phyloP scores from a whole-genome alignment of 1,140 invertebrate species.

The Coelopa frigida region DNA sequence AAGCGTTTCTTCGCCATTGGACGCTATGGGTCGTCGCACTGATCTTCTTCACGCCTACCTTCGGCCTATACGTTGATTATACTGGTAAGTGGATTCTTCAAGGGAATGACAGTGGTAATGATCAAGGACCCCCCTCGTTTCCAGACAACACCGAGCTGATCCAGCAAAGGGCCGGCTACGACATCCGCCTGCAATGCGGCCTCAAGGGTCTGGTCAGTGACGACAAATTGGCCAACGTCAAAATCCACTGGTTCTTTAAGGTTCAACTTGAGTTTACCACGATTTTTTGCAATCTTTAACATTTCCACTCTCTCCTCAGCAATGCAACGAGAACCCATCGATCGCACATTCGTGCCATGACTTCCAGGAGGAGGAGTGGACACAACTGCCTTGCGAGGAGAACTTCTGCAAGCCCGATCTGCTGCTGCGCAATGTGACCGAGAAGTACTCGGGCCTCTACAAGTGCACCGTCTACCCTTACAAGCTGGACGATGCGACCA shows the following conservation, averaged over 20 bases:
- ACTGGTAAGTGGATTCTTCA: slow-evolving; percentile 5
- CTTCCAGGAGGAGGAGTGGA: slow-evolving; percentile 28
- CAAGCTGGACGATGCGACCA: slow-evolving; percentile 19
- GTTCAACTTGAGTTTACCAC: slow-evolving; percentile 10
- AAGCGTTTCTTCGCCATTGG: too few relatives aligned
- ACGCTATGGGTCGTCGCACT: too few relatives aligned
- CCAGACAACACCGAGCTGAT: slow-evolving; percentile 36
- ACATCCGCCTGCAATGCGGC: slow-evolving; percentile 34
- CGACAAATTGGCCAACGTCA: slow-evolving; percentile 21
- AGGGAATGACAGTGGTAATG: not conserved
- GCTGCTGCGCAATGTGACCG: slow-evolving; percentile 33
- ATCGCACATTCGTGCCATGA: slow-evolving; percentile 25
- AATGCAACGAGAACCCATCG: slow-evolving; percentile 28
- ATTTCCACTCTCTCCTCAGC: slow-evolving; percentile 16
- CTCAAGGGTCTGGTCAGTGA: slow-evolving; percentile 31
- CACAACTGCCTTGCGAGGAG: slow-evolving; percentile 31
- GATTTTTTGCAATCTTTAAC: not conserved
- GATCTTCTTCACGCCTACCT: too few relatives aligned
- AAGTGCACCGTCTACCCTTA: slow-evolving; percentile 36
- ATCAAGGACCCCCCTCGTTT: not conserved
- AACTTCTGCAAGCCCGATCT: slow-evolving; percentile 32
- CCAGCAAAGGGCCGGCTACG: slow-evolving; percentile 31
- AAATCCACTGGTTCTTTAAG: slow-evolving; percentile 40
- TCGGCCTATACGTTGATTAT: slow-evolving; percentile 10
- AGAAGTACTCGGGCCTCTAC: slow-evolving; percentile 38